Evolutionary conservation across 2,888 invertebrate species (phyloP).

Genomic region (Anaspis maculata): DNA sequence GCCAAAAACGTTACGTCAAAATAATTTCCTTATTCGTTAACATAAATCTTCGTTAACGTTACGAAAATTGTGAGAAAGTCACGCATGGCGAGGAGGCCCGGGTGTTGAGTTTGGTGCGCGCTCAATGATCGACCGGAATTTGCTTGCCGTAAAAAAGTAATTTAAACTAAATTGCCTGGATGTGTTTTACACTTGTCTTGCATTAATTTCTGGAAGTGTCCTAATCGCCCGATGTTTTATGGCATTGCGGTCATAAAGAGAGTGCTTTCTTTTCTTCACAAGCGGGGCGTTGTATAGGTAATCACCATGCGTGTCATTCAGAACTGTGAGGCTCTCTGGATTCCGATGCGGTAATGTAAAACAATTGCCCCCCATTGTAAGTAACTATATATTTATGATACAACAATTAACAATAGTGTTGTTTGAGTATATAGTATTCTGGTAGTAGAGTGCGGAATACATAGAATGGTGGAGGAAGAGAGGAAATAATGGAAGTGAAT

Average conservation of each 20-base stretch:
- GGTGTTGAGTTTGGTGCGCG: too few relatives aligned
- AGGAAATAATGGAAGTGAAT: conserved; percentile 22
- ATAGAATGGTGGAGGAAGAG: too few relatives aligned
- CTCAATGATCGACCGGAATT: too few relatives aligned
- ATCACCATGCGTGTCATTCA: conserved; percentile 28
- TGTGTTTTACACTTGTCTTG: conserved; percentile 34
- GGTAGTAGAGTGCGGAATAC: too few relatives aligned
- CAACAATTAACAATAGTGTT: conserved; percentile 25
- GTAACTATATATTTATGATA: conserved; percentile 24
- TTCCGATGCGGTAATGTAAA: conserved; percentile 16
- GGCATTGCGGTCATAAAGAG: conserved; percentile 29
- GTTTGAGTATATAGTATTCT: conserved; percentile 10
- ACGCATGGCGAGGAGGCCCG: too few relatives aligned
- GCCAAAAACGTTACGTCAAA: too few relatives aligned
- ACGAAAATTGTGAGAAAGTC: too few relatives aligned
- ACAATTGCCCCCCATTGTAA: conserved; percentile 17
- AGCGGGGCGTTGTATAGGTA: conserved; percentile 24
- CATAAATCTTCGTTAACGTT: too few relatives aligned
- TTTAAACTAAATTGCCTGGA: conserved; percentile 12
- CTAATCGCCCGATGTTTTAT: conserved; percentile 31
- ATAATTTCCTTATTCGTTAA: too few relatives aligned
- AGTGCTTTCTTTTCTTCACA: conserved; percentile 28
- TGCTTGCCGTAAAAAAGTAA: too few relatives aligned
- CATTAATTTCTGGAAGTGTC: conserved; percentile 34
- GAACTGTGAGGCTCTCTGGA: too few relatives aligned